phyloP scores from a whole-genome alignment of 64 coral and sea anemone species.

The Catalaphyllia jardinei region DNA sequence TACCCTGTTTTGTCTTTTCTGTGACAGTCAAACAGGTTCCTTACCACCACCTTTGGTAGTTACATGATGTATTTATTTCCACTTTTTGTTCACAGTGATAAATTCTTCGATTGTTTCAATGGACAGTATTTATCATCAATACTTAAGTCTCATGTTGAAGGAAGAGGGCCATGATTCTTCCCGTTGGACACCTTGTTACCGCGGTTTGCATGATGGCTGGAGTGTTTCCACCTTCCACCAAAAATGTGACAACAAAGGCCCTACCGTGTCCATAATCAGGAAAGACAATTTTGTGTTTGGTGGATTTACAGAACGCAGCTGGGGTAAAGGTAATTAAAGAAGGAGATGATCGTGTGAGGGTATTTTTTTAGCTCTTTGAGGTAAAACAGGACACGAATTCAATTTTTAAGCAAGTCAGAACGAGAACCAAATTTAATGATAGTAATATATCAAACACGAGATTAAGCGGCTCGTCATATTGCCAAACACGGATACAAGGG shows the following conservation, averaged over 20 bases:
- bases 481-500: too few relatives aligned
- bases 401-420: neutral
- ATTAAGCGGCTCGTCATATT: too few relatives aligned
- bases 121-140: neutral
- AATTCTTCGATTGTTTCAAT: neutral
- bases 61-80: neutral
- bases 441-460: neutral
- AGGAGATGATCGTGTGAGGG: neutral
- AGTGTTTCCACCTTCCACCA: conserved; percentile 48
- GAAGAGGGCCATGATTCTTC: neutral
- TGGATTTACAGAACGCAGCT: conserved; percentile 52
- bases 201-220: conserved; percentile 50
- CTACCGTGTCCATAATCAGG: conserved; percentile 52
- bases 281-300: conserved; percentile 70
- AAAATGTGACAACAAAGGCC: conserved; percentile 58
- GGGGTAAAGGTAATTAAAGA: neutral
- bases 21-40: too few relatives aligned
- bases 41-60: neutral
- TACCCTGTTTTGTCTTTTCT: too few relatives aligned
- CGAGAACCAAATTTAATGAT: neutral
- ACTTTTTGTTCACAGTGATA: neutral
- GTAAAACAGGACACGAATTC: too few relatives aligned
- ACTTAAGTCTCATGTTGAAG: neutral
- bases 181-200: conserved; percentile 58
- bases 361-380: neutral